A percentile compares a stretch with the other conserved stretches of the same genome.
Evolutionary conservation across 2,888 invertebrate genomes (phyloP).

Genomic region (Pandemis corylana): DNA sequence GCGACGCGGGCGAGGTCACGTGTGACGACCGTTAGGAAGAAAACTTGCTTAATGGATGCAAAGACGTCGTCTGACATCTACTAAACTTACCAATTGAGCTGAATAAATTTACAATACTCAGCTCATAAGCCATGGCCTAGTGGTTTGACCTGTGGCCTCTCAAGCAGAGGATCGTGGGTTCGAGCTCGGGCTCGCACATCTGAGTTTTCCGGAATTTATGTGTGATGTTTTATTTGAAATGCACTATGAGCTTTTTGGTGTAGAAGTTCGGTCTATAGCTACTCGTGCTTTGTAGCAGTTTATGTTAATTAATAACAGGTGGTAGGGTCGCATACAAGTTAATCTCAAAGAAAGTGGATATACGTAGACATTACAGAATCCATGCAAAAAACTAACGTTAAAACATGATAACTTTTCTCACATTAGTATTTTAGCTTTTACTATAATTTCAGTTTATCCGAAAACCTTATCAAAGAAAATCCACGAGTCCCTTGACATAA

Average conservation of each 20-base stretch:
- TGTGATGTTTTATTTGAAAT: too few relatives aligned
- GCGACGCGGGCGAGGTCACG: not conserved
- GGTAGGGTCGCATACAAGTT: too few relatives aligned
- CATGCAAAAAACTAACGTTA: not conserved
- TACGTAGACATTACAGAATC: not conserved
- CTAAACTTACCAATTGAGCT: not conserved
- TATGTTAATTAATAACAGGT: too few relatives aligned
- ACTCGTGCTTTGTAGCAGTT: too few relatives aligned
- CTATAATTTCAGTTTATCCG: constrained; percentile 22
- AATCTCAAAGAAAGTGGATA: too few relatives aligned
- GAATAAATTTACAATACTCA: not conserved
- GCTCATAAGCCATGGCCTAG: too few relatives aligned
- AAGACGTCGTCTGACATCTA: not conserved
- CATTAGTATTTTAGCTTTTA: not conserved
- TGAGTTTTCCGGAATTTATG: too few relatives aligned
- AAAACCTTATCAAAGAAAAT: constrained; percentile 34
- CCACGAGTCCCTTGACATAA: constrained; percentile 49
- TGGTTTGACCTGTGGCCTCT: too few relatives aligned
- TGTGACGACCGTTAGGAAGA: not conserved
- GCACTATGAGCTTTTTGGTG: too few relatives aligned
- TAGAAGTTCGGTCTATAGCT: too few relatives aligned
- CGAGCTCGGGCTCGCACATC: too few relatives aligned
- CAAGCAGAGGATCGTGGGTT: too few relatives aligned
- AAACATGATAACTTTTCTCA: not conserved
- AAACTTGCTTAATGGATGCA: not conserved